Conservation (phyloP, 35 echinoderm and acorn worm species). For the Heliocidaris erythrogramma region DNA sequence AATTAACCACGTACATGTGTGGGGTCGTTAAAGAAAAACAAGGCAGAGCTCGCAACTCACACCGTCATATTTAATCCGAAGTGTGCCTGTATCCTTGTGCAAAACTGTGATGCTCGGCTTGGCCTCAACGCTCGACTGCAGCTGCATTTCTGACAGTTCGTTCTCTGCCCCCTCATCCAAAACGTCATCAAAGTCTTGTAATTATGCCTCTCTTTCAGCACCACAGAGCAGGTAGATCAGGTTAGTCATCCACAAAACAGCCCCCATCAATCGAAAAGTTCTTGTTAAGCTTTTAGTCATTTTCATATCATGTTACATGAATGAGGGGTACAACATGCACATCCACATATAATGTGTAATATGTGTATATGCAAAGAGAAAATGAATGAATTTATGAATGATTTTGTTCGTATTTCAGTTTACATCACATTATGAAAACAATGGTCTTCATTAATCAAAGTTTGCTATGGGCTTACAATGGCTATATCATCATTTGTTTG, state of each 20-base stretch:
- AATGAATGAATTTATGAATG: too few species aligned
- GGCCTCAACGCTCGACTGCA: neutral
- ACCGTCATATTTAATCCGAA: neutral
- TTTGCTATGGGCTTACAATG: too few species aligned
- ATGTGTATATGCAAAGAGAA: neutral
- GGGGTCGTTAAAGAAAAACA: neutral
- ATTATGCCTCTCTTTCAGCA: conserved; percentile 10
- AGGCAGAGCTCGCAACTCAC: neutral
- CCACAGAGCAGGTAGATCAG: neutral
- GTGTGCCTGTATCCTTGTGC: neutral
- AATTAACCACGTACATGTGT: neutral
- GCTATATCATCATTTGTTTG: too few species aligned
- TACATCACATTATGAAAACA: too few species aligned
- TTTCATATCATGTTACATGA: neutral
- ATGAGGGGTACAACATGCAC: neutral
- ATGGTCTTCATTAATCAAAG: too few species aligned
- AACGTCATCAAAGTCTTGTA: conserved; percentile 11
- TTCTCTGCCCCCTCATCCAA: neutral
- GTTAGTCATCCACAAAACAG: neutral
- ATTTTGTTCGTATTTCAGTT: too few species aligned
- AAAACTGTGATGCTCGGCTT: neutral
- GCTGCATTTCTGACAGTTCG: neutral
- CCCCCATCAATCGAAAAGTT: neutral
- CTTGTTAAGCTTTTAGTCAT: neutral
- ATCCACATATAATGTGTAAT: neutral